phyloP scores from a whole-genome alignment of 2,797 vertebrate genomes.

The Halcyon leucocephala region DNA sequence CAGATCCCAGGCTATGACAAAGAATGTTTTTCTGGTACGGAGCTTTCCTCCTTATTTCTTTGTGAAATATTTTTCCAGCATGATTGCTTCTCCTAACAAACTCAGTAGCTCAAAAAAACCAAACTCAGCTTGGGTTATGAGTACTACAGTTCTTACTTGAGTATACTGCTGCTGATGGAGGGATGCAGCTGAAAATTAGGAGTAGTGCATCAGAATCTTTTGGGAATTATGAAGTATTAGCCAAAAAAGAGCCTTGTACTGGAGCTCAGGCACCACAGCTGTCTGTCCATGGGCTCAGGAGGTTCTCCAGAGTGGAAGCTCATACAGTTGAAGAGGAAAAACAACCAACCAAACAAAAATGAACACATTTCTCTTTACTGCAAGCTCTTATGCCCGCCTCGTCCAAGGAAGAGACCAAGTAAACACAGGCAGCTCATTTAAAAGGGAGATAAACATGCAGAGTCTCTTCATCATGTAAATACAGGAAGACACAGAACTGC shows the following conservation, averaged over 20 bases:
- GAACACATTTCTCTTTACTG: not conserved
- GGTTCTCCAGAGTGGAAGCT: not conserved
- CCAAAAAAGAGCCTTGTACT: not conserved
- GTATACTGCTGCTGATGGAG: not conserved
- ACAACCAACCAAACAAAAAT: not conserved
- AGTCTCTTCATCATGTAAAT: not conserved
- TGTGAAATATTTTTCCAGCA: not conserved
- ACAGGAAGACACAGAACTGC: not conserved
- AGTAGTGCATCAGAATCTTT: not conserved
- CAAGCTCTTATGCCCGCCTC: not conserved
- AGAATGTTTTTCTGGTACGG: not conserved
- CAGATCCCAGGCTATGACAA: not conserved
- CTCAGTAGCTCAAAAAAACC: not conserved
- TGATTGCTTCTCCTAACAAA: not conserved
- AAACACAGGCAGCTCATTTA: not conserved
- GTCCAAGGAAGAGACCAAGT: not conserved
- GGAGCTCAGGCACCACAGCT: not conserved
- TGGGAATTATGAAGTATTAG: not conserved
- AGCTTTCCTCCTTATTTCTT: not conserved
- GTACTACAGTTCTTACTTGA: not conserved
- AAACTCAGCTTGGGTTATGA: not conserved
- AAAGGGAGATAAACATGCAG: not conserved
- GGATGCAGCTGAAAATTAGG: not conserved
- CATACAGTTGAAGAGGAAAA: not conserved
- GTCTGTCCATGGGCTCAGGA: rapidly evolving